phyloP scores from a whole-genome alignment of 2,113 vertebrate genomes.

The Vidua macroura region DNA sequence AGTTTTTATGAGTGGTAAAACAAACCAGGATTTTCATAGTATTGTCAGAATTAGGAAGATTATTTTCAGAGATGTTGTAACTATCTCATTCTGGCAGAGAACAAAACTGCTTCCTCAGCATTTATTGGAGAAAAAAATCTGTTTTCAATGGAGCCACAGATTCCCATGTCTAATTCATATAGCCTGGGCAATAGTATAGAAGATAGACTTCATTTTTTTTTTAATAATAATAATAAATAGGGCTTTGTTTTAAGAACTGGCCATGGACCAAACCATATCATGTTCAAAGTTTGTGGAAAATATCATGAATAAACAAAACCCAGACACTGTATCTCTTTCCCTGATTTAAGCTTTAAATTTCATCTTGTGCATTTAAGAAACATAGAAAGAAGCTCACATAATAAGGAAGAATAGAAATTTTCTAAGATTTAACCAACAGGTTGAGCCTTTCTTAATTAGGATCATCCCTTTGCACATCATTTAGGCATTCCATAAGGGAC shows the following conservation, averaged over 20 bases:
- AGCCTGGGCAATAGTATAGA: conserved; percentile 5
- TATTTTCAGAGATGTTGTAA: conserved; percentile 1
- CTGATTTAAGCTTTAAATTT: not conserved
- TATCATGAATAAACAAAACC: not conserved
- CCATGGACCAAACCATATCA: not conserved
- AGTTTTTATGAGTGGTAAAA: not conserved
- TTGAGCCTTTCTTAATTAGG: not conserved
- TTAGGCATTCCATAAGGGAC: not conserved
- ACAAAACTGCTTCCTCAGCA: conserved; percentile 29
- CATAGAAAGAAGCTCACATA: not conserved
- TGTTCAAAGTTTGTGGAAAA: conserved; percentile 22
- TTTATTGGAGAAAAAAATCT: conserved; percentile 36
- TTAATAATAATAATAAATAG: not conserved
- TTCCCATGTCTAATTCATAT: not conserved
- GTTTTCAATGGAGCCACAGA: conserved; percentile 15
- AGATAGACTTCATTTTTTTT: not conserved
- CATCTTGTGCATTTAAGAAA: not conserved
- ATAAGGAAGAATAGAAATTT: not conserved
- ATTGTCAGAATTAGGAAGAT: conserved; percentile 11
- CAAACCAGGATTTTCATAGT: not conserved
- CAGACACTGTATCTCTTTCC: not conserved
- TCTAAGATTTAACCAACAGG: not conserved
- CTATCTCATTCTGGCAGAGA: not conserved
- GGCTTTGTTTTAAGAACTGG: conserved; percentile 27
- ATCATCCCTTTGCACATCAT: not conserved